A percentile compares a stretch with the other conserved stretches of the same genome.
Conservation (phyloP, 2,113 vertebrate genomes). For the Amphiprion ocellaris region DNA sequence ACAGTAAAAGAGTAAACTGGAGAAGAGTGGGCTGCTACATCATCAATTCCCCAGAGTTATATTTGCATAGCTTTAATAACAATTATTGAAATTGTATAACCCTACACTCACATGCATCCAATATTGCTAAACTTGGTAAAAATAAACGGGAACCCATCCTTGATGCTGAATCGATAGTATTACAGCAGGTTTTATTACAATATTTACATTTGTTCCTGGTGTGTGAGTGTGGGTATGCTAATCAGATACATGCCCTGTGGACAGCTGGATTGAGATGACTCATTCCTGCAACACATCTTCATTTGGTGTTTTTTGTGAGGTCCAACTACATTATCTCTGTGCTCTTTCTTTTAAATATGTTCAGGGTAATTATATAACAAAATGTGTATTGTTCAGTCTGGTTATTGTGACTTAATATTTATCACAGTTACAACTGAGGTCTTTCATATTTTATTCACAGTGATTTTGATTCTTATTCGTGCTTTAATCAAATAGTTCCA, state of each 20-base stretch:
- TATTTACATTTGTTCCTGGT: constrained; percentile 85
- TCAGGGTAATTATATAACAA: constrained; percentile 65
- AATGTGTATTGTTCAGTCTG: constrained; percentile 27
- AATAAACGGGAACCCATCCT: constrained; percentile 67
- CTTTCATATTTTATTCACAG: background rate
- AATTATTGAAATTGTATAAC: constrained; percentile 59
- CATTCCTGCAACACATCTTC: constrained; percentile 86
- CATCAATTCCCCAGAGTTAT: constrained; percentile 42
- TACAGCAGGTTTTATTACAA: constrained; percentile 83
- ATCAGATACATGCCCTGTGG: constrained; percentile 86
- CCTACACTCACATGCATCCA: constrained; percentile 51
- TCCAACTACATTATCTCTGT: constrained; percentile 79
- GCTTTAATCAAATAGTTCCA: background rate
- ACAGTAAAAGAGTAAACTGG: constrained; percentile 18
- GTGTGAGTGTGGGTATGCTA: constrained; percentile 83
- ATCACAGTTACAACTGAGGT: constrained; percentile 10
- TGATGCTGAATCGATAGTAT: constrained; percentile 76
- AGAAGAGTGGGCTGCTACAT: constrained; percentile 26
- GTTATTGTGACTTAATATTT: constrained; percentile 25
- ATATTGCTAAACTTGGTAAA: constrained; percentile 66
- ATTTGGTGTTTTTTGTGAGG: constrained; percentile 80
- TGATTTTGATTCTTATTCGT: constrained; percentile 1
- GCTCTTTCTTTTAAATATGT: constrained; percentile 72
- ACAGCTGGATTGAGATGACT: constrained; percentile 87
- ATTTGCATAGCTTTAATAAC: constrained; percentile 73